Evolutionary conservation across 53 echinoderm and acorn worm species (phyloP).

Genomic region (Zoroaster sp.): DNA sequence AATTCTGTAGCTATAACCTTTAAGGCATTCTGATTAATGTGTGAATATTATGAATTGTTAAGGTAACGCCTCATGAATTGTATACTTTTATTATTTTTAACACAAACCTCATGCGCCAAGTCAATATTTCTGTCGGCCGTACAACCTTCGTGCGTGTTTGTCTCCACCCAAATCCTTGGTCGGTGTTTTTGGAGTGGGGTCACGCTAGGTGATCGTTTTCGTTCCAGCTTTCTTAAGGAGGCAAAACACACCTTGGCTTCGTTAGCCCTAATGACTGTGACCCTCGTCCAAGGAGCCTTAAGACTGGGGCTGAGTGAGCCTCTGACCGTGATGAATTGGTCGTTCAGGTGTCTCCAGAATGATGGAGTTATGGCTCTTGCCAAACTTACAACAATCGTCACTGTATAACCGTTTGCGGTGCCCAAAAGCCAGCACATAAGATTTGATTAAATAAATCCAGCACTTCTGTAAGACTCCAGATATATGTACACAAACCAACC

Average conservation of each 20-base stretch:
- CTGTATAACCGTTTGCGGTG: too few relatives aligned
- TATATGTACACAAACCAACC: too few relatives aligned
- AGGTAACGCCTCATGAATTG: neutral
- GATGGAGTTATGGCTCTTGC: neutral
- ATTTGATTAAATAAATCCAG: too few relatives aligned
- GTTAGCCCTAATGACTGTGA: neutral
- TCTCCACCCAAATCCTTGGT: neutral
- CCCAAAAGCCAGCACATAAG: too few relatives aligned
- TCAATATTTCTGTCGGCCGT: slow-evolving; percentile 10
- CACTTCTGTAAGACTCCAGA: too few relatives aligned
- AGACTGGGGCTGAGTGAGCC: slow-evolving; percentile 7
- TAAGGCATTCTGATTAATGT: too few relatives aligned
- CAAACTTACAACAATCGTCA: too few relatives aligned
- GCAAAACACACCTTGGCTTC: neutral
- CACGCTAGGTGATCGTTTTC: slow-evolving; percentile 16
- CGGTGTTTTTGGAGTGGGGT: neutral
- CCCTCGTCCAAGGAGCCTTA: neutral
- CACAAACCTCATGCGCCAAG: neutral
- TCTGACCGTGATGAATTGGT: slow-evolving; percentile 17
- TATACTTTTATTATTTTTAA: neutral
- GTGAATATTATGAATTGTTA: too few relatives aligned
- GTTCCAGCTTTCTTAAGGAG: slow-evolving; percentile 5
- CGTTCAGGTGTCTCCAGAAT: neutral
- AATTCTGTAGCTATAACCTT: too few relatives aligned
- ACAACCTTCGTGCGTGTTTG: neutral